Conservation (phyloP, 1,140 invertebrate species). For the Galendromus occidentalis region DNA sequence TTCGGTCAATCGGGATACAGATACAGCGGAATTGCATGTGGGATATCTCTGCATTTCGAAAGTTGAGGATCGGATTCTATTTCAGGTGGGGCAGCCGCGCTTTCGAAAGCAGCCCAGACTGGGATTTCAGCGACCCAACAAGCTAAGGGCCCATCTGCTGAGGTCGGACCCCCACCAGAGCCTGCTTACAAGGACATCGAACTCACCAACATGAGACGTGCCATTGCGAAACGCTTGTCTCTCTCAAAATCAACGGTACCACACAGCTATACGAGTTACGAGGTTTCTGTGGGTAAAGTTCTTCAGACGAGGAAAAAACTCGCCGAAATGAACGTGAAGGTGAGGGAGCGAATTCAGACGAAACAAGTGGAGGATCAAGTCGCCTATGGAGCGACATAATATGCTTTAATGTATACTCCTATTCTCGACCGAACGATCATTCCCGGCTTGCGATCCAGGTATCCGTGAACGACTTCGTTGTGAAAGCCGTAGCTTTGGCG, state of each 20-base stretch:
- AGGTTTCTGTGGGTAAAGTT: conserved; percentile 35
- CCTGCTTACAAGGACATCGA: conserved; percentile 26
- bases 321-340: conserved; percentile 13
- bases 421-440: conserved; percentile 23
- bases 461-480: conserved; percentile 44
- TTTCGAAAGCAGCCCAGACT: conserved; percentile 15
- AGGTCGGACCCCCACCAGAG: conserved; percentile 10
- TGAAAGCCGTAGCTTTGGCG: conserved; percentile 40
- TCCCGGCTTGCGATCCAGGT: too few relatives aligned
- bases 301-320: conserved; percentile 25
- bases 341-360: too few relatives aligned
- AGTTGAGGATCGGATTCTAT: too few relatives aligned
- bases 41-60: too few relatives aligned
- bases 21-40: too few relatives aligned
- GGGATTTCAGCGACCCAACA: too few relatives aligned
- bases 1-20: too few relatives aligned
- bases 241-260: conserved; percentile 42
- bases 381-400: too few relatives aligned
- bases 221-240: conserved; percentile 38
- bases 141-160: conserved; percentile 14
- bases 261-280: conserved; percentile 40
- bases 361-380: too few relatives aligned
- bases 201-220: conserved; percentile 28
- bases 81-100: not conserved
- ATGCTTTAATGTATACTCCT: not conserved